phyloP scores from a whole-genome alignment of 2,113 vertebrate species.

The Ctenodactylus gundi region DNA sequence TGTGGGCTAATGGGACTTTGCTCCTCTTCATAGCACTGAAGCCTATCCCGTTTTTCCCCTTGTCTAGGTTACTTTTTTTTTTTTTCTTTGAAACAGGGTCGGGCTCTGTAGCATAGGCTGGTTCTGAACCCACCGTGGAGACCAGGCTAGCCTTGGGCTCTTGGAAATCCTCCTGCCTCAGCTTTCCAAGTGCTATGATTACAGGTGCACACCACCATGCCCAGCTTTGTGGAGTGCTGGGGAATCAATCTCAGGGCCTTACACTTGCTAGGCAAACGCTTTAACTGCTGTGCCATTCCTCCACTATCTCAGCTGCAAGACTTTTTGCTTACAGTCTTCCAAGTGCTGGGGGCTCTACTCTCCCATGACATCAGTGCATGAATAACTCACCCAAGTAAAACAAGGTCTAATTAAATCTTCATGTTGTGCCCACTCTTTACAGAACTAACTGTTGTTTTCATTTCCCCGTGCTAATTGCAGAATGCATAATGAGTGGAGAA shows the following conservation, averaged over 20 bases:
- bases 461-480: slow-evolving; percentile 30
- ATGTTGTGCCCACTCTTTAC: slow-evolving; percentile 30
- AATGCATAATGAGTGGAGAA: slow-evolving; percentile 53
- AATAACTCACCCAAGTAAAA: slow-evolving; percentile 42
- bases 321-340: background rate
- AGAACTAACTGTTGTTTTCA: slow-evolving; percentile 54
- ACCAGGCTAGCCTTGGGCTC: too few species aligned
- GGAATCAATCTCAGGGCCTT: too few species aligned
- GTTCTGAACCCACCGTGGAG: too few species aligned
- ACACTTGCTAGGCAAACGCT: too few species aligned
- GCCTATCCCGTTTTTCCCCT: background rate
- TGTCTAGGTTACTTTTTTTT: too few species aligned
- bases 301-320: background rate
- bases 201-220: too few species aligned
- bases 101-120: too few species aligned
- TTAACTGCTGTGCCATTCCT: too few species aligned
- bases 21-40: background rate
- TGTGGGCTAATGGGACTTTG: rapidly evolving
- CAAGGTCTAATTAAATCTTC: slow-evolving; percentile 76
- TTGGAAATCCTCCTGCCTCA: too few species aligned
- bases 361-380: background rate
- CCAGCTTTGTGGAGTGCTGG: too few species aligned
- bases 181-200: too few species aligned
- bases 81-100: too few species aligned
- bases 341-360: background rate